Evolutionary conservation across 2,113 vertebrate species (phyloP).

Genomic region (Chionis minor): DNA sequence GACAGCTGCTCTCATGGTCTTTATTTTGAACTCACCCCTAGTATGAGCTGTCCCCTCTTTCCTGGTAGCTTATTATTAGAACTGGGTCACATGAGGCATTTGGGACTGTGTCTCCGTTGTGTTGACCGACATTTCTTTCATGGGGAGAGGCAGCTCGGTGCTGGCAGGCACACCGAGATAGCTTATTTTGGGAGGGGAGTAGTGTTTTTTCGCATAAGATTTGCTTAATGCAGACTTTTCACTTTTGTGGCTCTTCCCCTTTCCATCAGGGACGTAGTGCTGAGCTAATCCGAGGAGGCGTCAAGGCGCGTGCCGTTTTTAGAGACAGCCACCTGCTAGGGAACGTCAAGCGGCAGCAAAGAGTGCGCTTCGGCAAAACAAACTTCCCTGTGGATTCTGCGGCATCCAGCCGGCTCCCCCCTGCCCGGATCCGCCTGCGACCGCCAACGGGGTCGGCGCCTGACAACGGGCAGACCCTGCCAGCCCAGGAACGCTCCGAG

Average conservation of each 20-base stretch:
- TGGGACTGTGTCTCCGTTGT: background rate
- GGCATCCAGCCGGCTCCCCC: background rate
- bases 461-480: background rate
- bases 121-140: background rate
- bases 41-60: background rate
- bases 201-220: background rate
- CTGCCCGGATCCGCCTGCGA: background rate
- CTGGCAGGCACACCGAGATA: background rate
- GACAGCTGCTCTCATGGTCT: background rate
- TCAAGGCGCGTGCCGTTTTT: background rate
- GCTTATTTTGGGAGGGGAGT: background rate
- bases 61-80: slow-evolving; percentile 50
- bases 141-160: background rate
- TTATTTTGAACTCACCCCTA: slow-evolving; percentile 22
- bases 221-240: background rate
- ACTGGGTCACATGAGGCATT: background rate
- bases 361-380: background rate
- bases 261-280: background rate
- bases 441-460: background rate
- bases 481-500: background rate
- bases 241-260: background rate
- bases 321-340: slow-evolving; percentile 50
- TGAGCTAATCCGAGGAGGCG: background rate
- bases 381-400: background rate
- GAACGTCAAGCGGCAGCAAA: slow-evolving; percentile 19